phyloP scores from a whole-genome alignment of 2,888 invertebrate species.

The Eristalis intricaria region DNA sequence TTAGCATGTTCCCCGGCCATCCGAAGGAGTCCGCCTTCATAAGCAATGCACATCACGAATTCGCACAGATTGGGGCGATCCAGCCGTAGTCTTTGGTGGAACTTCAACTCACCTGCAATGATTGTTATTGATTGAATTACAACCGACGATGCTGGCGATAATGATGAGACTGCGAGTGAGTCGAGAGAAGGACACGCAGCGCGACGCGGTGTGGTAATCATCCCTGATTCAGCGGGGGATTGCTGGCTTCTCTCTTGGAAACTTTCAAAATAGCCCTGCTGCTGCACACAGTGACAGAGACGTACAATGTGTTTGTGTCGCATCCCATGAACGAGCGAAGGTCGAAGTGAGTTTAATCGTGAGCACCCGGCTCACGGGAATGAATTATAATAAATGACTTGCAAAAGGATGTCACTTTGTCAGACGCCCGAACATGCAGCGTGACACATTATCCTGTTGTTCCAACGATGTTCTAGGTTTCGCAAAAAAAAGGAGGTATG shows the following conservation, averaged over 20 bases:
- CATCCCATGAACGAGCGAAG: slow-evolving; percentile 14
- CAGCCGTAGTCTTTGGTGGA: background rate
- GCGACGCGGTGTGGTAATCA: slow-evolving; percentile 26
- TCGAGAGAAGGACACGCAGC: background rate
- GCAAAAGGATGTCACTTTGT: slow-evolving; percentile 69
- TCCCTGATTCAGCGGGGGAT: slow-evolving; percentile 33
- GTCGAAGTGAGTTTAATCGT: slow-evolving; percentile 56
- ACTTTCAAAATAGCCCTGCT: slow-evolving; percentile 32
- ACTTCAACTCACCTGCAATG: slow-evolving; percentile 51
- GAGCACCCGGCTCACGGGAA: slow-evolving; percentile 34
- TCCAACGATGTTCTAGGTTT: slow-evolving; percentile 43
- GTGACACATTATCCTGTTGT: slow-evolving; percentile 67
- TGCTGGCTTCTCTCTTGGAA: slow-evolving; percentile 14
- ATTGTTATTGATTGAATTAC: slow-evolving; percentile 72
- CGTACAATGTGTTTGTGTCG: background rate
- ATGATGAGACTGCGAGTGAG: slow-evolving; percentile 25
- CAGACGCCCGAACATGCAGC: slow-evolving; percentile 65
- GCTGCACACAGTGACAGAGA: slow-evolving; percentile 18
- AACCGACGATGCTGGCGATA: slow-evolving; percentile 22
- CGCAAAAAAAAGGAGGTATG: background rate
- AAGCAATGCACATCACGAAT: slow-evolving; percentile 68
- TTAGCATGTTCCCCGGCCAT: slow-evolving; percentile 34
- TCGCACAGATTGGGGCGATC: slow-evolving; percentile 20
- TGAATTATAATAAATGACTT: slow-evolving; percentile 70
- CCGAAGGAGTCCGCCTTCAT: slow-evolving; percentile 47